Evolutionary conservation across 2,113 vertebrate genomes (phyloP), one percentile per base, ranked within the genome.

Genomic region (Alexandromys fortis): DNA sequence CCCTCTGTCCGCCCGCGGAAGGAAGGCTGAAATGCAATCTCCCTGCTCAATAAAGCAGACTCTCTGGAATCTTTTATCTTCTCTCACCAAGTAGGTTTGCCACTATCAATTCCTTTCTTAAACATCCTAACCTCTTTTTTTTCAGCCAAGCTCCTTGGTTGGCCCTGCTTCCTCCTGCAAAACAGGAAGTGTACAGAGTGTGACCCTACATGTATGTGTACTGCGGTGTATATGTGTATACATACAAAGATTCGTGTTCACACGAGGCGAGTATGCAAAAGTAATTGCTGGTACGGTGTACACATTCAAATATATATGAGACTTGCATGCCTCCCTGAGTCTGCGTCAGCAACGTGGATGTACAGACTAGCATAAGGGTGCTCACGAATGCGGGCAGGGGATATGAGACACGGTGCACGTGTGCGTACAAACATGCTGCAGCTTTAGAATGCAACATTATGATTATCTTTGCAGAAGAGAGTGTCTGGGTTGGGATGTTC

Each of bases 41-140:
- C 79, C 92, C 97, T 98, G 97, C 97, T 98, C 97, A 97, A 97
- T 92, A 90, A 97, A 98, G 97, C 97, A 97, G 97, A 97, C 95
- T 35, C 97, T 93, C 73, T 67, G 95, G 97, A 98, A 85, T 98
- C 98, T 98, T 98, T 97, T 98, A 98, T 97, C 95, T 97, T 94
- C 95, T 95, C 70, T 97, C 98, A 98, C 97, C 97, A 98, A 98
- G 97, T 96, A 97, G 96, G 96, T 98, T 98, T 98, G 97, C 97
- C 97, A 92, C 96, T 95, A 97, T 91, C 55, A 26, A 70, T 97
- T 97, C 97, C 94, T 96, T 96, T 26, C 70, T 92, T 58, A 21
- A 58, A 72, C 17, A 95, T 96, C 94, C 42, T 45, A 94, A 26
- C 81, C 90, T 92, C 97, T 52, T 96, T 89, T 96, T 92, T 97